Evolutionary conservation across 64 coral and sea anemone genomes (phyloP), one percentile per base, ranked within the genome.

Genomic region (Stichodactyla mertensii): DNA sequence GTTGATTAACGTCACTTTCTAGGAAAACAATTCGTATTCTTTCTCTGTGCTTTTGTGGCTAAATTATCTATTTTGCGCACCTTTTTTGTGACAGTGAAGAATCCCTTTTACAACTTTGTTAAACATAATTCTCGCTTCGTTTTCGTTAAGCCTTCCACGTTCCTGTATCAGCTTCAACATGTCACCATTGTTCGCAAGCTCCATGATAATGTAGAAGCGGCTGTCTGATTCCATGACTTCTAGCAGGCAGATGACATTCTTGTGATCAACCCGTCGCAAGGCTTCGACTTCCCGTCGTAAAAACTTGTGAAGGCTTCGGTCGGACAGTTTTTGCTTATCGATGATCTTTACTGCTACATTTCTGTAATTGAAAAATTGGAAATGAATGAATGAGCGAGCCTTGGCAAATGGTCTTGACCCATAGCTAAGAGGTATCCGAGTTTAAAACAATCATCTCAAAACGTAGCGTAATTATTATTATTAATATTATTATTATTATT

Each of bases 171-270:
- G 64, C 54, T 60, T 82, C 7, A 96, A 84, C 26, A 96, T 52
- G 70, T 96, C 94, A 18, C 85, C 88, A 7, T 96, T 89, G 9
- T 86, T 52, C 20, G 94, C 94, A 7, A 96, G 55, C 82, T 96
- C 94, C 94, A 96, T 92, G 5, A 96, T 87, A 60, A 96, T 89
- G 82, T 93, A 96, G 55, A 92, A 96, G 0, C 88, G 71, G 54
- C 89, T 23, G 4, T 70, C 79, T 78, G 91, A 92, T 27, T 96
- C 94, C 55, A 96, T 89, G 0, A 92, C 64, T 58, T 96, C 94
- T 54, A 83, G 70, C 24, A 96, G 89, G 1, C 90, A 79, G 16
- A 96, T 87, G 1, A 96, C 85, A 70, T 90, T 90, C 80, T 81
- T 82, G 64, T 96, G 94, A 52, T 96, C 88, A 0, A 96, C 69